Evolutionary conservation across 2,888 invertebrate species (phyloP).

Genomic region (Didymodactylos carnosus): DNA sequence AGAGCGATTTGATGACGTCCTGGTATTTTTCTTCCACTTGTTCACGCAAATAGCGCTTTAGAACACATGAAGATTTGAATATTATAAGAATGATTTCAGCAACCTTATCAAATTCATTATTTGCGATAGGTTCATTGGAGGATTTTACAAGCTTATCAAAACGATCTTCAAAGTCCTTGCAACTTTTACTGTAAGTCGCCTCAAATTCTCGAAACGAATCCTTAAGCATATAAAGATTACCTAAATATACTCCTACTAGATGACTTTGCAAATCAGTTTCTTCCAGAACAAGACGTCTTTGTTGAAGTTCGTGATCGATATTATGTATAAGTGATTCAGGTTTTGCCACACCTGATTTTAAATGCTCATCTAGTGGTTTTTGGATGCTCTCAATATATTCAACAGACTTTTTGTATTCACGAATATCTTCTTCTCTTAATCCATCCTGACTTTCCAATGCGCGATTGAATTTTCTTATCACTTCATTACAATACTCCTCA

Average conservation of each 20-base stretch:
- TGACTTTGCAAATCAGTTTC: not conserved
- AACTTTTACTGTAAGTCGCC: not conserved
- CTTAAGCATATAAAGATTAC: not conserved
- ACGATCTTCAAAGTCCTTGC: not conserved
- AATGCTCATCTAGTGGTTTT: not conserved
- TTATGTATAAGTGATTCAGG: not conserved
- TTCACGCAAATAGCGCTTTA: not conserved
- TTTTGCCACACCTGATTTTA: too few species aligned
- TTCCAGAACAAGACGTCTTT: not conserved
- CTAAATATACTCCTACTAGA: not conserved
- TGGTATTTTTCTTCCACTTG: not conserved
- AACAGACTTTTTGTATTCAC: not conserved
- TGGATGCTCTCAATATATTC: not conserved
- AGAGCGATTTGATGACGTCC: not conserved
- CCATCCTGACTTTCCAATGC: not conserved
- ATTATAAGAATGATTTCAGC: not conserved
- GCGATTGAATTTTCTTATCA: not conserved
- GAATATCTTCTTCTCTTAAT: not conserved
- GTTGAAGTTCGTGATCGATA: not conserved
- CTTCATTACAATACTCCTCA: not conserved
- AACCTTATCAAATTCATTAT: not conserved
- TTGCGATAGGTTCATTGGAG: not conserved
- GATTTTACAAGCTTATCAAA: not conserved
- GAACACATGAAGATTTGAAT: not conserved
- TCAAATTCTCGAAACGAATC: not conserved